Evolutionary conservation across 2,797 vertebrate genomes (phyloP), one percentile per base, ranked within the genome.

Genomic region (Pantherophis alleghaniensis): DNA sequence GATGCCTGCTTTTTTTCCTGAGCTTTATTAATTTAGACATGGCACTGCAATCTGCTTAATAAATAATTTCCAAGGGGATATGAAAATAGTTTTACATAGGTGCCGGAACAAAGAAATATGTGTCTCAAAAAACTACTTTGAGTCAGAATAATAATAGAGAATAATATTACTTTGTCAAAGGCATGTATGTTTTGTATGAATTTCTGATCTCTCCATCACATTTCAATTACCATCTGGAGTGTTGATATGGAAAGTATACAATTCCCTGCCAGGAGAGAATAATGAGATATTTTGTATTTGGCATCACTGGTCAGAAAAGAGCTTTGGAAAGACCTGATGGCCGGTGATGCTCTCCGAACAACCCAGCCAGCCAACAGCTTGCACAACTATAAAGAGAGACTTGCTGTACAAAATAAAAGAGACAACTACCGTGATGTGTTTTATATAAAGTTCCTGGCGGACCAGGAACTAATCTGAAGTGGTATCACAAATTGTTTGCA

Each of bases 221-320:
- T 88, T 63, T 79, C 47, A 86, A 11, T 93, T 61, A 61, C 91
- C 86, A 88, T 61, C 55, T 93, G 86, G 55, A 88, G 37, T 18
- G 13, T 88, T 42, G 51, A 79, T 69, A 37, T 88, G 56, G 66
- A 89, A 63, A 69, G 42, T 79, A 79, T 88, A 88, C 28, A 37
- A 22, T 22, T 91, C 20, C 86, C 63, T 88, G 61, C 90, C 86
- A 60, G 86, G 56, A 61, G 2, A 47, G 13, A 88, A 59, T 91
- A 91, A 69, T 87, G 86, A 91, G 26, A 42, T 91, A 51, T 61
- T 91, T 93, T 93, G 42, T 47, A 88, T 88, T 93, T 66, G 60
- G 13, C 53, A 26, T 26, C 86, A 55, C 14, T 28, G 56, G 89
- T 2, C 53, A 91, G 86, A 91, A 91, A 47, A 74, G 12, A 83